A percentile compares a stretch with the other conserved stretches of the same genome.
These are phyloP conservation scores for Thunnus maccoyii DNA, from an alignment of 2,113 vertebrate species.

Conservation along the genomic window DNA sequence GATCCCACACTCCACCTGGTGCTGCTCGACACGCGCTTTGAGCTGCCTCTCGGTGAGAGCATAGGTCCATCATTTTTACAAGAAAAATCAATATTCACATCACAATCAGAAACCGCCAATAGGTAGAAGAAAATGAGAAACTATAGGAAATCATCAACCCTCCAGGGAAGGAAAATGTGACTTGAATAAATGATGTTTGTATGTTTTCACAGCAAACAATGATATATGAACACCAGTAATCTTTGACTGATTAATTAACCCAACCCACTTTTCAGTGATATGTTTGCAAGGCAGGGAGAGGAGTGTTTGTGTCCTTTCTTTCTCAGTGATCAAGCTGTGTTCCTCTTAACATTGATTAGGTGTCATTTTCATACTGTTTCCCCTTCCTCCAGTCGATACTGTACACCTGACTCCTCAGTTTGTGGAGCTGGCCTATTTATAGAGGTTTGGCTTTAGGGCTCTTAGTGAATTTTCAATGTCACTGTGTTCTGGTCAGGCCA, in stretches of 20 bases:
- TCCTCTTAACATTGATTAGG: conserved; percentile 74
- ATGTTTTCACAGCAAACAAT: conserved; percentile 45
- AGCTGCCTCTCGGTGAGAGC: conserved; percentile 93
- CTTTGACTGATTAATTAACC: conserved; percentile 53
- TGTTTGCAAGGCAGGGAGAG: conserved; percentile 14
- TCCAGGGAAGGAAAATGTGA: neutral
- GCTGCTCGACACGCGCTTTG: conserved; percentile 95
- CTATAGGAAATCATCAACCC: conserved; percentile 29
- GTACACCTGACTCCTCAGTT: conserved; percentile 61
- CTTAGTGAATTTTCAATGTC: conserved; percentile 49
- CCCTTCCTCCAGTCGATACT: conserved; percentile 65
- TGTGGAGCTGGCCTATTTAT: conserved; percentile 64
- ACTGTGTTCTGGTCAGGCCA: conserved; percentile 19
- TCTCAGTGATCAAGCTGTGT: conserved; percentile 48
- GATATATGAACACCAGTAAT: conserved; percentile 55
- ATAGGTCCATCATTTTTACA: conserved; percentile 8
- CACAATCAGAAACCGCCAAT: conserved; percentile 26
- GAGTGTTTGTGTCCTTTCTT: conserved; percentile 37
- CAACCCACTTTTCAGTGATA: conserved; percentile 55
- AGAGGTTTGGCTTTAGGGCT: conserved; percentile 31
- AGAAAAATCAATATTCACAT: conserved; percentile 31
- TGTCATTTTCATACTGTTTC: conserved; percentile 67
- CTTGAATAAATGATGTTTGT: conserved; percentile 43
- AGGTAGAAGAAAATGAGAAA: conserved; percentile 18
- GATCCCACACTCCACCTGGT: conserved; percentile 97